A percentile compares a stretch with the other conserved stretches of the same genome.
Evolutionary conservation across 2,113 vertebrate species (phyloP).

Genomic region (Oriolus oriolus): DNA sequence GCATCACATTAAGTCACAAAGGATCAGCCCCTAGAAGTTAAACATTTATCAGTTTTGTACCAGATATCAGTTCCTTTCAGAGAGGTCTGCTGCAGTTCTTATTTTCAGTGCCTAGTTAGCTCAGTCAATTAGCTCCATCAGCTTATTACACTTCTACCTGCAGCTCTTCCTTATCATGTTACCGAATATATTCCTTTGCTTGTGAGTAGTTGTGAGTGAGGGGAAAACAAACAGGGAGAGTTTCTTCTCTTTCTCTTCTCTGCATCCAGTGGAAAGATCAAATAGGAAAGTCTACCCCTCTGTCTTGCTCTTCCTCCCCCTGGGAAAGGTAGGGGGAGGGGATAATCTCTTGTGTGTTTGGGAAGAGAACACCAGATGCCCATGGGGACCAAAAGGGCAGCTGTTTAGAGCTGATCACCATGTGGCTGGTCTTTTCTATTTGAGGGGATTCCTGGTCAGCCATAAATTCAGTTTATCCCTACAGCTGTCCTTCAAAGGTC

Average conservation of each 20-base stretch:
- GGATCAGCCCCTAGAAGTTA: background rate
- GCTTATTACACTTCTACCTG: background rate
- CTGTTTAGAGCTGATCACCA: background rate
- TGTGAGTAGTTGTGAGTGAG: background rate
- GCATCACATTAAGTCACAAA: background rate
- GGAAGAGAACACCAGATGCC: background rate
- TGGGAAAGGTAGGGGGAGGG: background rate
- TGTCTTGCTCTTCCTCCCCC: background rate
- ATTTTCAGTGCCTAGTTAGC: background rate
- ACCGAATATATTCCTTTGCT: background rate
- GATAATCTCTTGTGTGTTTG: background rate
- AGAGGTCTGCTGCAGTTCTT: background rate
- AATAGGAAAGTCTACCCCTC: background rate
- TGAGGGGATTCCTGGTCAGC: background rate
- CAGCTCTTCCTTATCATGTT: background rate
- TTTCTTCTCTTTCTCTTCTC: background rate
- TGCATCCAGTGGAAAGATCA: background rate
- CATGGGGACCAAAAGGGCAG: background rate
- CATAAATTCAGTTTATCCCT: background rate
- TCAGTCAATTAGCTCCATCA: background rate
- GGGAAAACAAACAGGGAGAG: background rate
- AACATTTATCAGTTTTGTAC: background rate
- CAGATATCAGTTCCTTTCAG: background rate
- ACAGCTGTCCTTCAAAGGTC: background rate
- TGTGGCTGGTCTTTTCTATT: background rate